Evolutionary conservation across 2,888 invertebrate species (phyloP).

Genomic region (Abrostola tripartita): DNA sequence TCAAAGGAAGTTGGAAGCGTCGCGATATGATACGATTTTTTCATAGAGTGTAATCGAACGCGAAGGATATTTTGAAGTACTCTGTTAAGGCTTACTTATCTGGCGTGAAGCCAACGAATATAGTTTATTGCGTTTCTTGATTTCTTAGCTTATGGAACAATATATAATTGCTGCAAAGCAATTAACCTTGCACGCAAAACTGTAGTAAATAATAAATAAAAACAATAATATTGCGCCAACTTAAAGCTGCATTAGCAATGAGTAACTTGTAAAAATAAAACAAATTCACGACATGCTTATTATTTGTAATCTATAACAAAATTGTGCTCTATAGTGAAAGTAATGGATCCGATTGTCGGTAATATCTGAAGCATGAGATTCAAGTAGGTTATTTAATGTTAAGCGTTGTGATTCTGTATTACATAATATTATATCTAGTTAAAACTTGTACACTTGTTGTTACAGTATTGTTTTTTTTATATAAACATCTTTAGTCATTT

Average conservation of each 20-base stretch:
- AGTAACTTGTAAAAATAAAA: constrained; percentile 16
- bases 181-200: constrained; percentile 14
- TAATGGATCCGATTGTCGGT: neutral
- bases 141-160: neutral
- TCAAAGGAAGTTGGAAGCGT: constrained; percentile 61
- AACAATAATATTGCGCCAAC: constrained; percentile 10
- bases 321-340: neutral
- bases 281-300: neutral
- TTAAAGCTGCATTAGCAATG: constrained; percentile 14
- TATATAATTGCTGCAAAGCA: constrained; percentile 1
- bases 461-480: no score
- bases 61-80: constrained; percentile 31
- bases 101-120: constrained; percentile 8
- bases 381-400: neutral
- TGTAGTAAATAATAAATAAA: constrained; percentile 17
- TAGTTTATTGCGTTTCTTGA: constrained; percentile 6
- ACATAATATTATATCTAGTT: neutral
- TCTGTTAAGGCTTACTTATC: constrained; percentile 38
- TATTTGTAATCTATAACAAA: constrained; percentile 2
- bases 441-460: no score
- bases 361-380: neutral
- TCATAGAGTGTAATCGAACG: constrained; percentile 14
- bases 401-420: neutral
- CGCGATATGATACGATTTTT: constrained; percentile 58
- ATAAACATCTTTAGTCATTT: no score